A percentile compares a stretch with the other conserved stretches of the same genome.
Conservation (phyloP, 30 jellyfish, hydroid and myxozoan species). For the Chrysaora quinquecirrha region DNA sequence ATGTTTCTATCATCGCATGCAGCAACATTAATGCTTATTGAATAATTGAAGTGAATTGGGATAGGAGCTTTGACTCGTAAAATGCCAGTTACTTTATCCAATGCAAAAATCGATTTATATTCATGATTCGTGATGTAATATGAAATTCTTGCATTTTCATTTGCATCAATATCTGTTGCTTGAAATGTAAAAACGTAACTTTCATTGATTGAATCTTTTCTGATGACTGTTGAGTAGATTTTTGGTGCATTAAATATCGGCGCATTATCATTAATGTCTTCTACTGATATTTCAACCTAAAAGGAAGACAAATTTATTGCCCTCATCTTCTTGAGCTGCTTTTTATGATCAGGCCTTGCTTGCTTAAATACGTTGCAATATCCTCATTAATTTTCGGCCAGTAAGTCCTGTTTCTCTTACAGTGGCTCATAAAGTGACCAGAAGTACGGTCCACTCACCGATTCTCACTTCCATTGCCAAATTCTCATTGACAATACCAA, state of each 20-base stretch:
- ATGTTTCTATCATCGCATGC: conserved; percentile 48
- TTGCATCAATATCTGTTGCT: conserved; percentile 48
- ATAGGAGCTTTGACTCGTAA: conserved; percentile 31
- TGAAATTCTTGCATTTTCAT: conserved; percentile 41
- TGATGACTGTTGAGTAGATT: conserved; percentile 48
- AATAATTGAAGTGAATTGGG: conserved; percentile 3
- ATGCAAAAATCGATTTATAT: background rate
- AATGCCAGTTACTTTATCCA: conserved; percentile 49
- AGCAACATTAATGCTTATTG: conserved; percentile 23
- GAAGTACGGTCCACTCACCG: too few relatives aligned
- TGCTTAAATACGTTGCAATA: too few relatives aligned
- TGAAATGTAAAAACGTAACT: conserved; percentile 23
- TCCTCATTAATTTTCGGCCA: too few relatives aligned
- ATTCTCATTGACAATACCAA: too few relatives aligned
- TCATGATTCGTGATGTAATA: background rate
- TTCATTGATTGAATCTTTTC: conserved; percentile 35
- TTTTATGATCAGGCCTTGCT: too few relatives aligned
- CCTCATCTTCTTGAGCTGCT: too few relatives aligned
- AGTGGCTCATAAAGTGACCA: too few relatives aligned
- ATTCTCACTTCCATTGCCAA: too few relatives aligned
- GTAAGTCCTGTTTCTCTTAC: too few relatives aligned
- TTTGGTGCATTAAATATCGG: conserved; percentile 55
- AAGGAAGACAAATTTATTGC: background rate
- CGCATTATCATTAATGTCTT: conserved; percentile 21
- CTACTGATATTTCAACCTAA: conserved; percentile 12